Conservation (phyloP, 2,888 invertebrate genomes). For the Lasioglossum figueresi region DNA sequence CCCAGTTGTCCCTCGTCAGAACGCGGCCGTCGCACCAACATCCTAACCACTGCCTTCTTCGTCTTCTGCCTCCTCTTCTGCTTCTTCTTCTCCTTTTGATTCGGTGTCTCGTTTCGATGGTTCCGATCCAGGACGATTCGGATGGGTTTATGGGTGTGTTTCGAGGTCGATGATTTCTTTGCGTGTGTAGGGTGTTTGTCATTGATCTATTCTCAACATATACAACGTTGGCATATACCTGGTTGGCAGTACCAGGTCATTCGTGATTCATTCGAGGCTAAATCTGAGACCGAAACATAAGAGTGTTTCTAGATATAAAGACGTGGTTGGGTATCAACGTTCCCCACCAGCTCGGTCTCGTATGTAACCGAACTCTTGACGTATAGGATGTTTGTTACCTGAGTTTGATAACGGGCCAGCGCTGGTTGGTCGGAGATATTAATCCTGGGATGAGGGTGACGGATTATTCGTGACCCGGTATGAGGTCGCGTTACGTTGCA, state of each 20-base stretch:
- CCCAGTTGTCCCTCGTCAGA: constrained; percentile 81
- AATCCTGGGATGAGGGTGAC: constrained; percentile 1
- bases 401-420: neutral
- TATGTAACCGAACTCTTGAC: neutral
- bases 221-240: neutral
- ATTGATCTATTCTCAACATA: neutral
- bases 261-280: neutral
- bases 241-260: neutral
- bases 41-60: constrained; percentile 64
- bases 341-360: neutral
- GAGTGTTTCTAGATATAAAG: neutral
- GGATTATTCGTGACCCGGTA: neutral
- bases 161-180: neutral
- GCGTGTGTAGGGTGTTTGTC: neutral
- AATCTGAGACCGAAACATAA: neutral
- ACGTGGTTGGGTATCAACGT: neutral
- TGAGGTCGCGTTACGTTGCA: constrained; percentile 2
- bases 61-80: constrained; percentile 50
- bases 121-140: neutral
- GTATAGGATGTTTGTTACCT: constrained; percentile 4
- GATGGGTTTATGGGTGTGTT: neutral
- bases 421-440: neutral
- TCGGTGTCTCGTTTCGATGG: neutral
- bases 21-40: constrained; percentile 71
- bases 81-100: constrained; percentile 2